phyloP scores from a whole-genome alignment of 2,113 vertebrate genomes.

The Etheostoma spectabile region DNA sequence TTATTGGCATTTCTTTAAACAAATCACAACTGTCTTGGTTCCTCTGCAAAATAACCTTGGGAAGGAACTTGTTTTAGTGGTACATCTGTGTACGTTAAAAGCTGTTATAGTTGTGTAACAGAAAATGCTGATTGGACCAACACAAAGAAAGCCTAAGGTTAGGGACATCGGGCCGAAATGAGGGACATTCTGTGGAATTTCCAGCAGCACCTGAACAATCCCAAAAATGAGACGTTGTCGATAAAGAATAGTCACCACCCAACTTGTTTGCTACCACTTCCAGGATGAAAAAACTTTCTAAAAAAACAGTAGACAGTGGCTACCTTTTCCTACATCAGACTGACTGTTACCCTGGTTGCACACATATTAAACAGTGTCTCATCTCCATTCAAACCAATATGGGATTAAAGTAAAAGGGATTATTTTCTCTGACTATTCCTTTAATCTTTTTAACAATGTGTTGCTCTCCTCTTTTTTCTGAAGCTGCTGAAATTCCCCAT shows the following conservation, averaged over 20 bases:
- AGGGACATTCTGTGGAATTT: no score
- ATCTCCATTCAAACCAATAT: constrained; percentile 66
- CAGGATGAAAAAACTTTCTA: background rate
- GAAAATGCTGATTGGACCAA: no score
- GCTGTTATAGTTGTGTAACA: no score
- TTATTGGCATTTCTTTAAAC: no score
- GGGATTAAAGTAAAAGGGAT: constrained; percentile 78
- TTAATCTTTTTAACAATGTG: constrained; percentile 78
- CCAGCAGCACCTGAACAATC: no score
- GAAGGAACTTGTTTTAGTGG: no score
- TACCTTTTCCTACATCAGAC: constrained; percentile 19
- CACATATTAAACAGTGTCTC: constrained; percentile 48
- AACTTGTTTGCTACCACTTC: background rate
- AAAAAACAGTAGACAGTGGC: background rate
- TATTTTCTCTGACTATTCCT: constrained; percentile 69
- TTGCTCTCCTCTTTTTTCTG: constrained; percentile 57
- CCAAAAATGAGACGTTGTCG: no score
- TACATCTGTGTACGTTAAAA: no score
- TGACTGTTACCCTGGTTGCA: constrained; percentile 47
- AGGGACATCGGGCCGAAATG: no score
- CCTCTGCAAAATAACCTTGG: no score
- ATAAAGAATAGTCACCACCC: background rate
- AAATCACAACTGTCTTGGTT: no score
- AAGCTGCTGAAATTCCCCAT: constrained; percentile 54
- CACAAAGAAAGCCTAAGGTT: no score